Evolutionary conservation across 2,113 vertebrate genomes (phyloP), one percentile per base, ranked within the genome.

Genomic region (Sclerurus mexicanus): DNA sequence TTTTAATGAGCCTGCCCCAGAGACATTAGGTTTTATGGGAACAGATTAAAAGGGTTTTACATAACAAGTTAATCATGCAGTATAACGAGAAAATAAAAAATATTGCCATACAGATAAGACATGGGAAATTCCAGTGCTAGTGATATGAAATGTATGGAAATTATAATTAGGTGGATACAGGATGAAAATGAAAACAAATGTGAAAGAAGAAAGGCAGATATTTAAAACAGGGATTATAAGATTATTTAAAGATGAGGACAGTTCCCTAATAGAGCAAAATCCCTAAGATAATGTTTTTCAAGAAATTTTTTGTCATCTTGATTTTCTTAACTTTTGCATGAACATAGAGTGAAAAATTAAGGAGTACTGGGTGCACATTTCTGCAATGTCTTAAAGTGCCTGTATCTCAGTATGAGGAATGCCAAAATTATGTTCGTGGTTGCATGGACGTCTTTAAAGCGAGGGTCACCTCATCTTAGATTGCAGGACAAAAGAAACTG

Each of bases 81-180:
- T 69, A 74, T 74, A 95, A 95, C 67, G 59, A 90, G 63, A 71
- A 93, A 93, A 94, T 56, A 84, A 56, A 82, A 83, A 85, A 63
- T 62, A 91, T 50, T 62, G 23, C 8, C 35, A 67, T 63, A 74
- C 16, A 90, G 83, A 92, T 90, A 95, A 97, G 91, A 77, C 93
- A 93, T 86, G 94, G 96, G 95, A 97, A 97, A 93, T 95, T 97
- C 73, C 50, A 92, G 83, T 23, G 23, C 31, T 47, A 66, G n/a
- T 74, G 59, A 66, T 74, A 88, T 50, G 53, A 90, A 86, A 77
- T 77, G 8, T 67, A 92, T 95, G 68, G 76, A 90, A 94, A 89
- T 74, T 0, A 83, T 90, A 94, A 88, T 85, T 50, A 83, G 21
- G 64, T 62, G 47, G 30, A n/a, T 90, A 33, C 2, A 92, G 47